A percentile compares a stretch with the other conserved stretches of the same genome.
These are phyloP conservation scores for Agriopis leucophaearia DNA, from an alignment of 2,888 invertebrate species.

Conservation along the genomic window DNA sequence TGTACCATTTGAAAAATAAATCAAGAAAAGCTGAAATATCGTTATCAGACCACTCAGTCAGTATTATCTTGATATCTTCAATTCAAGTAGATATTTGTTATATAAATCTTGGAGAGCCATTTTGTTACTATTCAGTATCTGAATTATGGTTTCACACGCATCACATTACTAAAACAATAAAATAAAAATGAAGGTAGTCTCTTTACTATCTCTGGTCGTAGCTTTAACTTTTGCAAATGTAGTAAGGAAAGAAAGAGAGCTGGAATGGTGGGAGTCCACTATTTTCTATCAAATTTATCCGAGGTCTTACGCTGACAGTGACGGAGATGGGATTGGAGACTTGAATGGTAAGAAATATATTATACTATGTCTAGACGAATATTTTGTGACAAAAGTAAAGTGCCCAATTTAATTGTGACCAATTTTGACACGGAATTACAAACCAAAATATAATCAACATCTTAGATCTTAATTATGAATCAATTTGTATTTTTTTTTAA, in stretches of 20 bases:
- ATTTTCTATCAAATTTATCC: constrained; percentile 93
- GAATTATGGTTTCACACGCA: background rate
- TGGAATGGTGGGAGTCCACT: constrained; percentile 92
- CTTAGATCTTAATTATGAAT: no score
- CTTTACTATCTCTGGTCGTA: constrained; percentile 60
- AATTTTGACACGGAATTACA: background rate
- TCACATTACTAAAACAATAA: background rate
- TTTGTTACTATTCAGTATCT: constrained; percentile 31
- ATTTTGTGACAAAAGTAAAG: background rate
- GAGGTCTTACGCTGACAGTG: constrained; percentile 91
- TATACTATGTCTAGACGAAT: background rate
- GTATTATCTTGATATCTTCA: constrained; percentile 42
- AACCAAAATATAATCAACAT: background rate
- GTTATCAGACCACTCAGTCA: constrained; percentile 50
- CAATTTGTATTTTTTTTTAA: background rate
- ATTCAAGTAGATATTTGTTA: constrained; percentile 33
- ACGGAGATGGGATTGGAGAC: constrained; percentile 91
- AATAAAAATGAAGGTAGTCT: constrained; percentile 60
- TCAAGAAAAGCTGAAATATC: background rate
- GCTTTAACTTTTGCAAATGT: constrained; percentile 52
- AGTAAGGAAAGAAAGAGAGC: constrained; percentile 54
- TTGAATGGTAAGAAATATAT: constrained; percentile 74
- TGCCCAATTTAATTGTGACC: background rate
- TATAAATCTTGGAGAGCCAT: constrained; percentile 49
- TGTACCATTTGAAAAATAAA: background rate